Conservation (phyloP, 2,797 vertebrate species). For the Alauda arvensis region DNA sequence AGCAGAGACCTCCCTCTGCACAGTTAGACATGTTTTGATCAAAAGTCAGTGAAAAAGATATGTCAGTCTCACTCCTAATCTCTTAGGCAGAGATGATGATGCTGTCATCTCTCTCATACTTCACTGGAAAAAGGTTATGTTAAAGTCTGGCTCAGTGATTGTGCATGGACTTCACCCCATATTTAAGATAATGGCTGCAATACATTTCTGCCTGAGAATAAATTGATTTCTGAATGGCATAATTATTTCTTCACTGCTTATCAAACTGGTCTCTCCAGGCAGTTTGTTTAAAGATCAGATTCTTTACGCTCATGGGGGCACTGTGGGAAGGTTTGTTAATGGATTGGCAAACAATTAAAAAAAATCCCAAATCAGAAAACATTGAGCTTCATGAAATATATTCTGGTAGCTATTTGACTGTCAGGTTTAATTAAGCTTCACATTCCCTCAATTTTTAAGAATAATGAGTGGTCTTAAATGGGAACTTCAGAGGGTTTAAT, state of each 20-base stretch:
- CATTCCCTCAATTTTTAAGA: neutral
- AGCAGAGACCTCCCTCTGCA: neutral
- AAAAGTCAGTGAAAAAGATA: slow-evolving; percentile 7
- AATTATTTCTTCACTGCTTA: slow-evolving; percentile 50
- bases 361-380: neutral
- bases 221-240: slow-evolving; percentile 58
- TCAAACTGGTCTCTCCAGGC: slow-evolving; percentile 38
- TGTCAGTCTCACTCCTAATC: neutral
- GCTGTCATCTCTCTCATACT: neutral
- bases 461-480: neutral
- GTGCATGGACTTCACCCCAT: slow-evolving; percentile 48
- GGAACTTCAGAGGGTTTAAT: neutral
- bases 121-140: neutral
- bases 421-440: neutral
- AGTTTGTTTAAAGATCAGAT: slow-evolving; percentile 42
- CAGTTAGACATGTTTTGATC: slow-evolving; percentile 7
- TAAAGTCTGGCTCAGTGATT: slow-evolving; percentile 34
- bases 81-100: neutral
- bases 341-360: slow-evolving; percentile 2
- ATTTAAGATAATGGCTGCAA: slow-evolving; percentile 55
- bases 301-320: neutral
- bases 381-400: neutral
- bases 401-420: neutral
- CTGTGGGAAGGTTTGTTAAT: neutral
- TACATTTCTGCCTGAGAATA: slow-evolving; percentile 45